These are phyloP conservation scores for Pantherophis alleghaniensis DNA, from an alignment of 2,797 vertebrate species.

Conservation along the genomic window DNA sequence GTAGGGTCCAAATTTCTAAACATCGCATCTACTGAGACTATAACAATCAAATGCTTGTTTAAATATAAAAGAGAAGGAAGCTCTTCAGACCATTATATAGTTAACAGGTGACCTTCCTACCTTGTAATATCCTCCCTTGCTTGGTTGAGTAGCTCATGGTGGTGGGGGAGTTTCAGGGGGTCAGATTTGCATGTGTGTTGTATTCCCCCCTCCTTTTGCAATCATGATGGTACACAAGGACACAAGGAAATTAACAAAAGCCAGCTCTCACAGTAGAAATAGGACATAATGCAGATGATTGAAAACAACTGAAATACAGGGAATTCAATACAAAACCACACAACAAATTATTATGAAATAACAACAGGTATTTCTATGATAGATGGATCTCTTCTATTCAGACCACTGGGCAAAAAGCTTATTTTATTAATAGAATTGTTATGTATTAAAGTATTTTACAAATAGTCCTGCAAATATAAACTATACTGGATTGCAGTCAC, in stretches of 20 bases:
- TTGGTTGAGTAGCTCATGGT: neutral
- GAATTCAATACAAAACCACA: slow-evolving; percentile 17
- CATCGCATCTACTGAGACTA: neutral
- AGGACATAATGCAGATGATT: slow-evolving; percentile 54
- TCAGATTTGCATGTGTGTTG: neutral
- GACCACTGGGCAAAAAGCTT: slow-evolving; percentile 22
- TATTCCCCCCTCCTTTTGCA: neutral
- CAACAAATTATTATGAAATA: neutral
- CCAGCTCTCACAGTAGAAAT: slow-evolving; percentile 57
- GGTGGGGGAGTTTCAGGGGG: neutral
- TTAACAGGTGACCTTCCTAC: neutral
- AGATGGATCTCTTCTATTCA: neutral
- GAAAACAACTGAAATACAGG: slow-evolving; percentile 45
- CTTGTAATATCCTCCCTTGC: neutral
- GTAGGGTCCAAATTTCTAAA: neutral
- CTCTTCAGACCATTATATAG: neutral
- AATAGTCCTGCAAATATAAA: slow-evolving; percentile 21
- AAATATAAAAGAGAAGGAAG: neutral
- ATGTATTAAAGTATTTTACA: slow-evolving; percentile 11
- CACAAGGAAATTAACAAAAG: slow-evolving; percentile 55
- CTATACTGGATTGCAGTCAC: slow-evolving; percentile 12
- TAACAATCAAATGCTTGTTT: neutral
- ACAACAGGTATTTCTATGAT: neutral
- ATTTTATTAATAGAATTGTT: neutral
- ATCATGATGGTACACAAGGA: neutral